Conservation (phyloP, 2,888 invertebrate species). For the Sarcophaga caerulescens region DNA sequence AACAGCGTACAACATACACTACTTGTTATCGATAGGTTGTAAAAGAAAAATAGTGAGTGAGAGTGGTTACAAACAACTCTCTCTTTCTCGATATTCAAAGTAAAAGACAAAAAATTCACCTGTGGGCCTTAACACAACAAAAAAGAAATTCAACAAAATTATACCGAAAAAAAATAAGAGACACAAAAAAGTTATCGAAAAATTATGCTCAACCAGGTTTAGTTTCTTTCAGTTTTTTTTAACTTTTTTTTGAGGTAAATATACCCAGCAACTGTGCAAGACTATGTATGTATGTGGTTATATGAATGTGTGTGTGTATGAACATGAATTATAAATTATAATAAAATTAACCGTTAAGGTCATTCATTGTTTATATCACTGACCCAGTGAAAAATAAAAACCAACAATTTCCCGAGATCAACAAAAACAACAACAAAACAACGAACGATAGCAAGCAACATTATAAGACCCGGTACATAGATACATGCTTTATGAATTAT, state of each 20-base stretch:
- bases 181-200: not conserved
- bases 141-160: not conserved
- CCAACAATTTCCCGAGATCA: not conserved
- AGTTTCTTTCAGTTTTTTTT: conserved; percentile 35
- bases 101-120: not conserved
- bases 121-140: not conserved
- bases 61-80: not conserved
- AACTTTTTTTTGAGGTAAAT: not conserved
- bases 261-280: conserved; percentile 12
- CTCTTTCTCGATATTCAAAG: not conserved
- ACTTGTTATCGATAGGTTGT: not conserved
- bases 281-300: conserved; percentile 1
- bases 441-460: not conserved
- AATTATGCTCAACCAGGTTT: not conserved
- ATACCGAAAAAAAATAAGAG: not conserved
- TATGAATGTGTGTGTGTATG: not conserved
- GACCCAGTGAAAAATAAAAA: conserved; percentile 58
- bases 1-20: not conserved
- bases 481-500: conserved; percentile 22
- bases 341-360: conserved; percentile 65
- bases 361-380: conserved; percentile 65
- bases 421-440: not conserved
- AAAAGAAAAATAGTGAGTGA: not conserved
- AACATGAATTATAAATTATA: conserved; percentile 54
- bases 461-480: not conserved